Percentiles rank a stretch among this genome's conserved stretches.
Evolutionary conservation across 2,888 invertebrate genomes (phyloP).

Genomic region (Boloria selene): DNA sequence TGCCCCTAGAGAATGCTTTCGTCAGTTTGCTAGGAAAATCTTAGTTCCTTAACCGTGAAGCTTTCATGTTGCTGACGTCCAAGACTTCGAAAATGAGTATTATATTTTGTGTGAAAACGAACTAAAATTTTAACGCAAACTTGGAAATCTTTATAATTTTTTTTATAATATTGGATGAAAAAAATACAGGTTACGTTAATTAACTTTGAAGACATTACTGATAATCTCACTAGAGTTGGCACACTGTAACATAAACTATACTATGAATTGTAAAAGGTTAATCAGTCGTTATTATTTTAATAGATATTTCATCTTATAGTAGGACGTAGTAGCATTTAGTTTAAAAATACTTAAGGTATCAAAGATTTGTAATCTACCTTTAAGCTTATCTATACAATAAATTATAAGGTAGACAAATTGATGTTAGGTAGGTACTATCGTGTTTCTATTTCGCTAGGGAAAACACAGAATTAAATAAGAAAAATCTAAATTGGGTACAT

Average conservation of each 20-base stretch:
- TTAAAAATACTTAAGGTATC: no score
- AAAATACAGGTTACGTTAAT: background rate
- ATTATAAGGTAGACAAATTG: no score
- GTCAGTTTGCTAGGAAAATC: constrained; percentile 21
- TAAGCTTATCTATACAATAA: no score
- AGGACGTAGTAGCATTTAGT: no score
- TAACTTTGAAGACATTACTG: background rate
- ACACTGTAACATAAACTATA: constrained; percentile 3
- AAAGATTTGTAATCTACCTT: no score
- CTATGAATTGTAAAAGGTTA: background rate
- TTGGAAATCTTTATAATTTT: background rate
- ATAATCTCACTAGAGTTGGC: background rate
- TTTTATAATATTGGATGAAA: constrained; percentile 4
- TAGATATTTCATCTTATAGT: no score
- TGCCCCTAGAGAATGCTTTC: constrained; percentile 20
- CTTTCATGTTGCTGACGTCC: constrained; percentile 7
- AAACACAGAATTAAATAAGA: no score
- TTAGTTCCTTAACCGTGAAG: constrained; percentile 18
- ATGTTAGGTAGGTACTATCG: no score
- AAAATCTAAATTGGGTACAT: no score
- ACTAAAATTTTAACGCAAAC: background rate
- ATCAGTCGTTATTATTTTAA: no score
- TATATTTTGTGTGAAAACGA: constrained; percentile 1
- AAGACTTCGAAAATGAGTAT: constrained; percentile 10
- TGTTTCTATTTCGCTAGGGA: no score